phyloP scores from a whole-genome alignment of 2,888 invertebrate genomes.

The Eupithecia abbreviata region DNA sequence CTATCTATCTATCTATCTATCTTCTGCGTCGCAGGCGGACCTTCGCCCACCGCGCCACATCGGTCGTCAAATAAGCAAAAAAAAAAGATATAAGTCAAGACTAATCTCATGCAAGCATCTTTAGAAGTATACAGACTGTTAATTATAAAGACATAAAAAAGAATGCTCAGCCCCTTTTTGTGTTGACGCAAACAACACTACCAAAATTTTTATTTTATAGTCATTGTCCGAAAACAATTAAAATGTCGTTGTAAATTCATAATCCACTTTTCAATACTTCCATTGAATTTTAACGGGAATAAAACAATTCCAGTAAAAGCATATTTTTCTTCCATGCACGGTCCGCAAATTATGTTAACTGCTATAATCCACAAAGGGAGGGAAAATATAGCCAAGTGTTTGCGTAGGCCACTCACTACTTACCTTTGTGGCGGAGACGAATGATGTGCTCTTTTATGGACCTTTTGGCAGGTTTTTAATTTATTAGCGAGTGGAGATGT shows the following conservation, averaged over 20 bases:
- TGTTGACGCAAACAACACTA: background rate
- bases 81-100: background rate
- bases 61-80: too few species aligned
- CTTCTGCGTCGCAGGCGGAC: too few species aligned
- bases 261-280: background rate
- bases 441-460: constrained; percentile 34
- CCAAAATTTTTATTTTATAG: background rate
- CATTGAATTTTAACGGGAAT: constrained; percentile 1
- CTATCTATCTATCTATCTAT: too few species aligned
- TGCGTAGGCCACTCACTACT: constrained; percentile 40
- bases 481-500: background rate
- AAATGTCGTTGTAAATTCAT: constrained; percentile 7
- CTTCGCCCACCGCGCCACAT: too few species aligned
- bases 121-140: background rate
- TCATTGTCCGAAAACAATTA: background rate
- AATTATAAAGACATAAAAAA: background rate
- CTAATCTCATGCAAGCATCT: background rate
- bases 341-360: constrained; percentile 39
- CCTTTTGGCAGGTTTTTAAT: constrained; percentile 19
- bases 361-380: constrained; percentile 40
- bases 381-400: constrained; percentile 41
- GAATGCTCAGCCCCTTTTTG: background rate
- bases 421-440: constrained; percentile 40
- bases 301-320: constrained; percentile 16
- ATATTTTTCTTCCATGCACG: constrained; percentile 24